These are phyloP conservation scores for Salvelinus fontinalis DNA, from an alignment of 2,113 vertebrate genomes.

Conservation along the genomic window DNA sequence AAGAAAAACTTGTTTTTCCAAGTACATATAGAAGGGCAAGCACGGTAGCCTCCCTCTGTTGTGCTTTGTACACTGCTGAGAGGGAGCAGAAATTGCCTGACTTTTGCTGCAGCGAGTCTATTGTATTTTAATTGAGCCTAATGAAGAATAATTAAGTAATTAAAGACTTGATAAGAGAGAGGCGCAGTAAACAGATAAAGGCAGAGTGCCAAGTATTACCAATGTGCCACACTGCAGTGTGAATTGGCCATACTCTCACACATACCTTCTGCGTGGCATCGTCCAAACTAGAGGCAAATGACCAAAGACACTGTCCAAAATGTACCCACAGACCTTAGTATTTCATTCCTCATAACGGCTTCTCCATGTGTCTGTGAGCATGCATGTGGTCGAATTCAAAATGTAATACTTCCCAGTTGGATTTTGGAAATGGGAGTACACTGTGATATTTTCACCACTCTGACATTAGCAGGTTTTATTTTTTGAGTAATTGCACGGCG, in stretches of 20 bases:
- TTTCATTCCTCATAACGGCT: constrained; percentile 53
- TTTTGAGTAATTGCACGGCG: constrained; percentile 70
- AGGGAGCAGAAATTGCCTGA: constrained; percentile 53
- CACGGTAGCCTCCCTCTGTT: constrained; percentile 48
- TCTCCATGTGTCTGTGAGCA: constrained; percentile 50
- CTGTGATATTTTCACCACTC: constrained; percentile 68
- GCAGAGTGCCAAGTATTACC: constrained; percentile 55
- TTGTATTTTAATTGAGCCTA: constrained; percentile 76
- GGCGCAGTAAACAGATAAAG: constrained; percentile 71
- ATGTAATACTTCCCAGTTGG: constrained; percentile 69
- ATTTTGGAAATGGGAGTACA: constrained; percentile 62
- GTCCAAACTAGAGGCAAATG: constrained; percentile 54
- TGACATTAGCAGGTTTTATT: constrained; percentile 70
- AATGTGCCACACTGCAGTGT: constrained; percentile 45
- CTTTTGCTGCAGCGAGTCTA: constrained; percentile 64
- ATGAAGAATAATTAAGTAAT: constrained; percentile 82
- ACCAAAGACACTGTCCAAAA: constrained; percentile 50
- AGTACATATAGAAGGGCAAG: constrained; percentile 62
- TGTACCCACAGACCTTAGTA: constrained; percentile 34
- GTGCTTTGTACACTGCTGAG: constrained; percentile 46
- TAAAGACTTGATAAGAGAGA: constrained; percentile 71
- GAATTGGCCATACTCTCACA: constrained; percentile 44
- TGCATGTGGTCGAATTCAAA: constrained; percentile 55
- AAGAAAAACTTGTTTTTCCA: constrained; percentile 66
- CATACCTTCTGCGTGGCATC: constrained; percentile 32